These are phyloP conservation scores for Chloroceryle amazona DNA, from an alignment of 2,797 vertebrate species.

Conservation along the genomic window DNA sequence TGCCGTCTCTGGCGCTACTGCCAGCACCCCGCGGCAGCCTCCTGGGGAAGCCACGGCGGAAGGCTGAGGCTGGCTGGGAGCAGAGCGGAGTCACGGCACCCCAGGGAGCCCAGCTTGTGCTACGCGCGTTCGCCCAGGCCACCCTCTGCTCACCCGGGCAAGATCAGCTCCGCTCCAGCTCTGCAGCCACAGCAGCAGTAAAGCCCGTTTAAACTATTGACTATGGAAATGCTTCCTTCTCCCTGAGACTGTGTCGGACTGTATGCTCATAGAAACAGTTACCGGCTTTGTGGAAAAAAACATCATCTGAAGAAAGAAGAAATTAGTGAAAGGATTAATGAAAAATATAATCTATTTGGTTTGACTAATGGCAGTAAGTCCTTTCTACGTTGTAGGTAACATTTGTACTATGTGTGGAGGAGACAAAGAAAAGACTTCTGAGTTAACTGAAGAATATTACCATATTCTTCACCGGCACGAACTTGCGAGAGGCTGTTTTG, in stretches of 20 bases:
- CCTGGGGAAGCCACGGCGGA: rapidly evolving
- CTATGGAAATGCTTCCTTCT: neutral
- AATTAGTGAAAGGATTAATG: neutral
- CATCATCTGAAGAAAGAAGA: neutral
- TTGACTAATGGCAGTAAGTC: neutral
- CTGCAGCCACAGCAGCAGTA: neutral
- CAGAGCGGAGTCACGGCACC: rapidly evolving
- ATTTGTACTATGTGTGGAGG: neutral
- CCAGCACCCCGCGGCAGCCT: rapidly evolving
- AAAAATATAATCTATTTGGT: neutral
- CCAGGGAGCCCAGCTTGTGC: neutral
- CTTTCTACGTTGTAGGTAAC: neutral
- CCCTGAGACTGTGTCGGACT: neutral
- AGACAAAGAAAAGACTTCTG: rapidly evolving
- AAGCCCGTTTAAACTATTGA: neutral
- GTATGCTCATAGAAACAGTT: neutral
- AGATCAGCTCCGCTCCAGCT: neutral
- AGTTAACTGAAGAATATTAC: neutral
- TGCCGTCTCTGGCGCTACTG: neutral
- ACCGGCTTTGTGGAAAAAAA: neutral
- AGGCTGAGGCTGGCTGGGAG: neutral
- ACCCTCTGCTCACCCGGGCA: rapidly evolving
- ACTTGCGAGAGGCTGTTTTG: neutral
- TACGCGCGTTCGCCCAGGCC: rapidly evolving
- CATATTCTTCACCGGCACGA: neutral